These are phyloP conservation scores for Dendroctonus valens DNA, from an alignment of 1,140 invertebrate genomes.

Conservation along the genomic window DNA sequence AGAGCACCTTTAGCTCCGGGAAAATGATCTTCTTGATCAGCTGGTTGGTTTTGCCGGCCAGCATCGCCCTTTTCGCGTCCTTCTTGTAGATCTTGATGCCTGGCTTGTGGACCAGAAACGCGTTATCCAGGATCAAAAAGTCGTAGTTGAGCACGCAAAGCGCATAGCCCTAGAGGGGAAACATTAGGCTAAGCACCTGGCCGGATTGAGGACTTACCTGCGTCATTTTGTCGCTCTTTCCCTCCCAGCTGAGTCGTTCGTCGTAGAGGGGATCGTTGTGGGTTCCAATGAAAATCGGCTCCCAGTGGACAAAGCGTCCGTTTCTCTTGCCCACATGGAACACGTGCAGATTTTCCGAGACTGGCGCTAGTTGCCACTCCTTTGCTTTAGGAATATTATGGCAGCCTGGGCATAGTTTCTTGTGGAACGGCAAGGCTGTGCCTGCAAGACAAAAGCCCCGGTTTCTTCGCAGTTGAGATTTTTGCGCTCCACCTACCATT, in stretches of 20 bases:
- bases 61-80: slow-evolving; percentile 69
- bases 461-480: background rate
- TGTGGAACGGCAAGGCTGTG: slow-evolving; percentile 86
- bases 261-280: slow-evolving; percentile 86
- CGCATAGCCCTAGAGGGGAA: slow-evolving; percentile 71
- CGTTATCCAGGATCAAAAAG: slow-evolving; percentile 87
- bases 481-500: slow-evolving; percentile 51
- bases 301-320: slow-evolving; percentile 81
- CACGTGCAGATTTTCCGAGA: slow-evolving; percentile 69
- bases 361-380: slow-evolving; percentile 74
- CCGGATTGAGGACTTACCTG: slow-evolving; percentile 62
- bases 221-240: slow-evolving; percentile 91
- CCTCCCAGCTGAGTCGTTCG: slow-evolving; percentile 84
- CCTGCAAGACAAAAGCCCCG: slow-evolving; percentile 4
- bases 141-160: slow-evolving; percentile 86
- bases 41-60: slow-evolving; percentile 75
- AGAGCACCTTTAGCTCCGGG: slow-evolving; percentile 80
- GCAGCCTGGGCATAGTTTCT: slow-evolving; percentile 83
- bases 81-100: slow-evolving; percentile 80
- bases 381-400: slow-evolving; percentile 84
- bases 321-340: slow-evolving; percentile 82
- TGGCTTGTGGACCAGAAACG: slow-evolving; percentile 83
- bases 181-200: background rate
- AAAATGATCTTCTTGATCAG: slow-evolving; percentile 79
- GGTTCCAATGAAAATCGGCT: slow-evolving; percentile 86